A percentile compares a stretch with the other conserved stretches of the same genome.
Conservation (phyloP, 2,797 vertebrate species). For the Channallabes apus region DNA sequence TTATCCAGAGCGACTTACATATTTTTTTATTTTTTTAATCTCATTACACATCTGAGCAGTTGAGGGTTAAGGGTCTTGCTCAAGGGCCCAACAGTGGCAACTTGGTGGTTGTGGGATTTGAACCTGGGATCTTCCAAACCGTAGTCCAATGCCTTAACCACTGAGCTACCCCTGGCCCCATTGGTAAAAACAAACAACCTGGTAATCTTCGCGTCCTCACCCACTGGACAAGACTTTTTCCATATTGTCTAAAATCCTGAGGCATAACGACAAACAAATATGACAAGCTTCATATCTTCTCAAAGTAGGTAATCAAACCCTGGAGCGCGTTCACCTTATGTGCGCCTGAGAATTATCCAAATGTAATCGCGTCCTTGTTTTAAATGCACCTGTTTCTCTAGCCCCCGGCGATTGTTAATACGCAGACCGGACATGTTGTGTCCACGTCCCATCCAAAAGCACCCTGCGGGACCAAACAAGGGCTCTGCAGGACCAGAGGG, state of each 20-base stretch:
- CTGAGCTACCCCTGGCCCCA: too few species aligned
- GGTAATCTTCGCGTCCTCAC: not conserved
- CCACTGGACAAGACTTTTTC: slow-evolving; percentile 5
- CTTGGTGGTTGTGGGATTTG: too few species aligned
- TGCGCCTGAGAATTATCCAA: slow-evolving; percentile 31
- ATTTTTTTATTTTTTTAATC: too few species aligned
- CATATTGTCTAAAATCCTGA: slow-evolving; percentile 34
- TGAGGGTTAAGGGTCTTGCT: too few species aligned
- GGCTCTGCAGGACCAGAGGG: slow-evolving; percentile 38
- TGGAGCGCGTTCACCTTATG: slow-evolving; percentile 46
- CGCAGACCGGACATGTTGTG: slow-evolving; percentile 16
- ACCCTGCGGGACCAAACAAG: slow-evolving; percentile 23
- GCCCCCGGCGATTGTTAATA: slow-evolving; percentile 50
- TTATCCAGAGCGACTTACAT: too few species aligned
- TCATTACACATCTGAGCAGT: too few species aligned
- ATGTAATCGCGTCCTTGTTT: slow-evolving; percentile 35
- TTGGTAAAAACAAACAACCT: not conserved
- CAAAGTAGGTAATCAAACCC: slow-evolving; percentile 52
- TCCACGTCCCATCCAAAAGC: slow-evolving; percentile 19
- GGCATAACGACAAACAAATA: slow-evolving; percentile 51
- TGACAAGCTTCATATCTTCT: slow-evolving; percentile 48
- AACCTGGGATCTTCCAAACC: too few species aligned
- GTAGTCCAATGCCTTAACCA: too few species aligned
- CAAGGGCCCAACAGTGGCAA: too few species aligned
- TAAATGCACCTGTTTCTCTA: slow-evolving; percentile 49